Evolutionary conservation across 2,797 vertebrate species (phyloP).

Genomic region (Ctenopoma multispine): DNA sequence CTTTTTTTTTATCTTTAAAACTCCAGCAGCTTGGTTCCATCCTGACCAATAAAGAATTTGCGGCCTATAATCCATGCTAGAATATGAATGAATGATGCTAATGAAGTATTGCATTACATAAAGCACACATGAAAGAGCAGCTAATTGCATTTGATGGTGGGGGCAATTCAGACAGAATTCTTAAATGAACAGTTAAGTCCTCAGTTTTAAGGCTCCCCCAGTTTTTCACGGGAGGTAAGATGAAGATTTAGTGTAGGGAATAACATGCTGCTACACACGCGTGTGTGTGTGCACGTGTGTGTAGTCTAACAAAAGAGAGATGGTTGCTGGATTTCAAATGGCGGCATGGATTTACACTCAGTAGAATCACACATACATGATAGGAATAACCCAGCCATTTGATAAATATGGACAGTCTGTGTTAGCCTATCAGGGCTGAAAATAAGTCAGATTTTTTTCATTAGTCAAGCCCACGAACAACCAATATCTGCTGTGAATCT

Average conservation of each 20-base stretch:
- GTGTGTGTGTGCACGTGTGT: constrained; percentile 41
- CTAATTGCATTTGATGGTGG: constrained; percentile 99
- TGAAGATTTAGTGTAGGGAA: constrained; percentile 18
- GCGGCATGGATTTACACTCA: constrained; percentile 86
- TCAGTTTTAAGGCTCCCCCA: constrained; percentile 90
- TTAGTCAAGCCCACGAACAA: constrained; percentile 89
- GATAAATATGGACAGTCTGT: constrained; percentile 94
- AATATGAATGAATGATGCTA: constrained; percentile 99
- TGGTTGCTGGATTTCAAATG: constrained; percentile 87
- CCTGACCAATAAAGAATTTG: constrained; percentile 98
- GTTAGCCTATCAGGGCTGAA: constrained; percentile 90
- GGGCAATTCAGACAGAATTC: constrained; percentile 96
- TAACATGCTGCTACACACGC: constrained; percentile 45
- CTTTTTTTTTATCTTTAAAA: constrained; percentile 90
- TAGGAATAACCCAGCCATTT: constrained; percentile 90
- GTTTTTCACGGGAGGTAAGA: constrained; percentile 37
- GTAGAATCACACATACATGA: constrained; percentile 85
- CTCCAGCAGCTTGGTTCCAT: constrained; percentile 96
- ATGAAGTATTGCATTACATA: constrained; percentile 99
- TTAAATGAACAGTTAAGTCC: constrained; percentile 93
- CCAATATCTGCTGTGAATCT: constrained; percentile 92
- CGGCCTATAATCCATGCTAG: constrained; percentile 97
- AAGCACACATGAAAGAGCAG: constrained; percentile 99
- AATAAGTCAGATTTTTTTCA: constrained; percentile 92
- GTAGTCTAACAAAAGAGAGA: constrained; percentile 86